Evolutionary conservation across 2,888 invertebrate genomes (phyloP).

Genomic region (Drosophila nr. fundita): DNA sequence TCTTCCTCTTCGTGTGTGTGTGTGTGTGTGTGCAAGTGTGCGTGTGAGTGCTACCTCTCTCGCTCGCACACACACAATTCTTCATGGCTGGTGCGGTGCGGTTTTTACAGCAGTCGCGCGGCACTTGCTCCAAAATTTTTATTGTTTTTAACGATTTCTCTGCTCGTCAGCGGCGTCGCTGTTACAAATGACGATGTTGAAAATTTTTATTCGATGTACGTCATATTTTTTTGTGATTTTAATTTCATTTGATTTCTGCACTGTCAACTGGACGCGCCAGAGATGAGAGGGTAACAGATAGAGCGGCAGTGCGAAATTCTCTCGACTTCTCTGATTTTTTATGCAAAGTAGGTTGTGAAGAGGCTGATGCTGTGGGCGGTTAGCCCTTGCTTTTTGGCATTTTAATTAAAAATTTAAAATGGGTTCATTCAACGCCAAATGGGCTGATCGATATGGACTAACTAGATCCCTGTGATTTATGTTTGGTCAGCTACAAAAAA

Average conservation of each 20-base stretch:
- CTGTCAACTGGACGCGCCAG: constrained; percentile 29
- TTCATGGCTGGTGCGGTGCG: constrained; percentile 56
- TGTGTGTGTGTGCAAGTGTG: constrained; percentile 3
- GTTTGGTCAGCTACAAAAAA: constrained; percentile 6
- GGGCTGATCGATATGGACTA: constrained; percentile 18
- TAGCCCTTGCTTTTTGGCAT: constrained; percentile 46
- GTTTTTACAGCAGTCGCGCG: constrained; percentile 66
- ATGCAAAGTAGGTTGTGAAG: constrained; percentile 42
- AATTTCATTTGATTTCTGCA: constrained; percentile 62
- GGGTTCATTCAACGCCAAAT: constrained; percentile 25
- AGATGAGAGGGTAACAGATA: not conserved
- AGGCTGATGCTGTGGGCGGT: not conserved
- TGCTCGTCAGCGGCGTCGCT: constrained; percentile 37
- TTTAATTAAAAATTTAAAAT: constrained; percentile 51
- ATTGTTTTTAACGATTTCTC: constrained; percentile 65
- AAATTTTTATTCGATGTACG: constrained; percentile 55
- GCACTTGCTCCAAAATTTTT: constrained; percentile 63
- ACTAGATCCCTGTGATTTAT: constrained; percentile 12
- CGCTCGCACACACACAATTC: constrained; percentile 24
- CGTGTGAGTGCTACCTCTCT: constrained; percentile 32
- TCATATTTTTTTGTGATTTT: constrained; percentile 65
- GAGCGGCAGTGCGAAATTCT: constrained; percentile 2
- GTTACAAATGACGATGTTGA: constrained; percentile 62
- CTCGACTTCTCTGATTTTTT: constrained; percentile 44
- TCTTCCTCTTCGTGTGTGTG: constrained; percentile 18